Percentiles rank a stretch among this genome's conserved stretches.
phyloP scores from a whole-genome alignment of 2,113 vertebrate species.

The Rhinichthys klamathensis region DNA sequence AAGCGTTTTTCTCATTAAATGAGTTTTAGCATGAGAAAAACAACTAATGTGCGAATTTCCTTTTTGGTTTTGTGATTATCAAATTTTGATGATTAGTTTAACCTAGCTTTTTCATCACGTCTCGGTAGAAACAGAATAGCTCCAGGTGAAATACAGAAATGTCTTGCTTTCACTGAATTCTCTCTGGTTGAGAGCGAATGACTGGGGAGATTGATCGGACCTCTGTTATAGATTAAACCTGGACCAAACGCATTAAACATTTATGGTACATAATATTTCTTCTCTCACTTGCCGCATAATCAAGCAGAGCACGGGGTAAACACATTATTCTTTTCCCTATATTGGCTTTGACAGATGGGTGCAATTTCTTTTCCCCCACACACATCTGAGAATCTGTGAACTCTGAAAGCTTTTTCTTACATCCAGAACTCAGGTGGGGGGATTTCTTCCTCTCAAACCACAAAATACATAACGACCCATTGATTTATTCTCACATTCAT shows the following conservation, averaged over 20 bases:
- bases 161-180: background rate
- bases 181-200: conserved; percentile 50
- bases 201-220: conserved; percentile 44
- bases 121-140: background rate
- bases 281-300: conserved; percentile 58
- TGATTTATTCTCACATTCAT: background rate
- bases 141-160: conserved; percentile 7
- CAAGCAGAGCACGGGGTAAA: conserved; percentile 51
- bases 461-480: background rate
- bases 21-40: background rate
- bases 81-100: background rate
- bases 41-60: background rate
- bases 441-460: background rate
- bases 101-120: background rate
- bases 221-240: conserved; percentile 61
- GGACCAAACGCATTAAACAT: conserved; percentile 71
- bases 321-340: conserved; percentile 58
- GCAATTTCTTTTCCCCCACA: conserved; percentile 50
- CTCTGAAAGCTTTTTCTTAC: conserved; percentile 4
- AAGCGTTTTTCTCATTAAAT: background rate
- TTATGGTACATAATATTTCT: conserved; percentile 71
- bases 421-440: background rate
- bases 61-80: background rate
- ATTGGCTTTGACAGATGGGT: conserved; percentile 61
- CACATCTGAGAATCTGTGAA: background rate